phyloP scores from a whole-genome alignment of 1,140 invertebrate genomes.

The Mizuhopecten yessoensis region DNA sequence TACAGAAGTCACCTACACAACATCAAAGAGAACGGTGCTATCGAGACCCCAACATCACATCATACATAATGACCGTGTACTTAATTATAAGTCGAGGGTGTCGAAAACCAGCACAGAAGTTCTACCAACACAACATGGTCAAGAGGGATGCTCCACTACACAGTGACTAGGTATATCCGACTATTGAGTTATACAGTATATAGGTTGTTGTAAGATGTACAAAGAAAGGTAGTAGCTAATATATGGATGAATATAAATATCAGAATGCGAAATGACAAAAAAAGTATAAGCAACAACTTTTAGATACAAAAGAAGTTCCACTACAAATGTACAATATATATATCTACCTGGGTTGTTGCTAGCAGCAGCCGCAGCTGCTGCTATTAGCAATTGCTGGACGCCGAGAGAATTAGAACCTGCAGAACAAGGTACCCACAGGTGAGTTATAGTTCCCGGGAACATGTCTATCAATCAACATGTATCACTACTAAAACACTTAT shows the following conservation, averaged over 20 bases:
- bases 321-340: constrained; percentile 41
- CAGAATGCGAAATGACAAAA: constrained; percentile 27
- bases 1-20: background rate
- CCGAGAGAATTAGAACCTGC: constrained; percentile 80
- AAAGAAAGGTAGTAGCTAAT: background rate
- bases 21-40: background rate
- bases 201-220: background rate
- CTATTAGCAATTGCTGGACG: constrained; percentile 83
- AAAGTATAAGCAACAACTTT: constrained; percentile 30
- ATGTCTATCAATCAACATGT: background rate
- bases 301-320: constrained; percentile 26
- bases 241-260: constrained; percentile 22
- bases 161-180: background rate
- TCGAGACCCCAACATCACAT: background rate
- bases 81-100: background rate
- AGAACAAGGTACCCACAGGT: constrained; percentile 48
- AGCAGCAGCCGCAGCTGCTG: constrained; percentile 86
- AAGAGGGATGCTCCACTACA: constrained; percentile 10
- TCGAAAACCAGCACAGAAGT: background rate
- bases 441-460: constrained; percentile 8
- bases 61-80: background rate
- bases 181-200: background rate
- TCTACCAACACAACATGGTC: background rate
- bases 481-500: background rate
- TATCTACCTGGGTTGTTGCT: constrained; percentile 84